Base-by-base conservation (phyloP, 2,113 vertebrate genomes). In the Onychorhynchus coronatus region DNA sequence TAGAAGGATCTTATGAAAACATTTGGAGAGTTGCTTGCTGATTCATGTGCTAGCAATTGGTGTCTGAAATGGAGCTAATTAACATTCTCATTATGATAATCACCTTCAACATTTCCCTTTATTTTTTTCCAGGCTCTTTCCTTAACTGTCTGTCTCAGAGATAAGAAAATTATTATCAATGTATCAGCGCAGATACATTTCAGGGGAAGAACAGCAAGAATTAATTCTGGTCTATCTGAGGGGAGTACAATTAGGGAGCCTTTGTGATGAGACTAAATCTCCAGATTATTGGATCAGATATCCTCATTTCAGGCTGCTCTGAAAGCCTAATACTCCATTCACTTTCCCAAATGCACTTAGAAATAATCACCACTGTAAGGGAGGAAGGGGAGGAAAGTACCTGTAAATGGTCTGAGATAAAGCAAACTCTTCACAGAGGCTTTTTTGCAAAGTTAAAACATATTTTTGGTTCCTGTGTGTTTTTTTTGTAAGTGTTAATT, bases 31-130 rank as follows among this genome's bases (percentile, higher is more conserved):
- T 61, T 75, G n/a, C 55, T 95, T 74, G 56, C 75, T 75, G 68
- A 92, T 75, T 95, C 72, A 63, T 89, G 53, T 14, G 31, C 68
- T 56, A 85, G 62, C 50, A 92, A 91, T 33, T 46, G 72, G 56
- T 55, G 65, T 70, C 83, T 95, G 82, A 88, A 91, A 93, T 49
- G 22, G 78, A 90, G 68, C n/a, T 96, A 96, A 95, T 96, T 96
- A 94, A 92, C 91, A 96, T 96, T 91, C 85, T 95, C 42, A 78
- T 85, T 95, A 92, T 92, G 88, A 92, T 95, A 93, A 91, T 90
- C 65, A 79, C 70, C 83, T 95, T 81, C 88, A 75, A 71, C 79
- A 78, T 84, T 97, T 97, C 83, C 88, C 66, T 93, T 91, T 81
- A 81, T 88, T 92, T 95, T 59, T 63, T 91, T 22, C 30, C 50